A percentile compares a stretch with the other conserved stretches of the same genome.
These are phyloP conservation scores for Rhaphigaster nebulosa DNA, from an alignment of 2,888 invertebrate species.

Conservation along the genomic window DNA sequence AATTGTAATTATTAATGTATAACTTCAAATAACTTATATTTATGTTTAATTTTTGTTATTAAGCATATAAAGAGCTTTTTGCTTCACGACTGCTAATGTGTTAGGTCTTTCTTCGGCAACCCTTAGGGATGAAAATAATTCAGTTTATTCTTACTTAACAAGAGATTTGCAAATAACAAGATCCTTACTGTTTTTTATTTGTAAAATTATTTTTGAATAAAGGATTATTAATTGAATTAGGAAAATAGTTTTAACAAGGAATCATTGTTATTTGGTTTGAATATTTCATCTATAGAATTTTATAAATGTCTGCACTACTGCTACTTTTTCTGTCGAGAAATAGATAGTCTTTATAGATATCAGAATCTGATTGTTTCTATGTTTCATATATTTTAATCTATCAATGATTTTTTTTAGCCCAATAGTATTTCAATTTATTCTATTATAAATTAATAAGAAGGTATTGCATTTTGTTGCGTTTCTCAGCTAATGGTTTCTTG, in stretches of 20 bases:
- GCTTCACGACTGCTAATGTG: conserved; percentile 8
- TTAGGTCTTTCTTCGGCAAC: conserved; percentile 9
- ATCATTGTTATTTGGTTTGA: neutral
- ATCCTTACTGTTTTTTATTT: too few species aligned
- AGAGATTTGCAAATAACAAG: neutral
- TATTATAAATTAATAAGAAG: neutral
- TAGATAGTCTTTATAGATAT: too few species aligned
- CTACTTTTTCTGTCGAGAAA: neutral
- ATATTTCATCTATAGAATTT: neutral
- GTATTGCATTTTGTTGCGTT: neutral
- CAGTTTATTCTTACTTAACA: neutral
- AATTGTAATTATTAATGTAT: conserved; percentile 8
- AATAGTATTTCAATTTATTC: neutral
- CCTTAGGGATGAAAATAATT: neutral
- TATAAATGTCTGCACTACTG: neutral
- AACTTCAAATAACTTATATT: conserved; percentile 22
- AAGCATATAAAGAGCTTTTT: neutral
- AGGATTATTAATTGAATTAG: neutral
- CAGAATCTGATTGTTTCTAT: neutral
- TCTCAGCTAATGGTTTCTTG: neutral
- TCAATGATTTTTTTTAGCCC: neutral
- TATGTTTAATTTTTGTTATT: neutral
- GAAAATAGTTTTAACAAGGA: neutral
- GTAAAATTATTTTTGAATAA: neutral
- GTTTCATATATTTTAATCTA: neutral